These are phyloP conservation scores for Glaucopsyche alexis DNA, from an alignment of 2,888 invertebrate species.

Conservation along the genomic window DNA sequence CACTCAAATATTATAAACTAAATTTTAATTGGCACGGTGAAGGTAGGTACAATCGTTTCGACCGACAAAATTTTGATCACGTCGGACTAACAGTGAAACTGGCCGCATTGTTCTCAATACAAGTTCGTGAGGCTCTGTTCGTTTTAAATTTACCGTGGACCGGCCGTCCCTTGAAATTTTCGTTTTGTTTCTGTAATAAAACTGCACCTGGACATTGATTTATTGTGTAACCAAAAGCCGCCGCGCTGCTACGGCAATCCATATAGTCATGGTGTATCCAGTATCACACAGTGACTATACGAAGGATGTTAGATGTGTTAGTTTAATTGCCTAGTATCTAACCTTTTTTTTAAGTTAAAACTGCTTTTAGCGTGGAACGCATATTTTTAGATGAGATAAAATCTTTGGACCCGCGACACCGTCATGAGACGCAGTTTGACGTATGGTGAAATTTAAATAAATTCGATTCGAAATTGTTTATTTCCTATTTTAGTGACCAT, in stretches of 20 bases:
- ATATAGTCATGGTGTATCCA: neutral
- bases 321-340: neutral
- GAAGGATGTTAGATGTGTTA: neutral
- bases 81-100: constrained; percentile 19
- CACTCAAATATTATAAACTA: neutral
- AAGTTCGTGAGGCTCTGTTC: constrained; percentile 8
- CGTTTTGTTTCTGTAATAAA: constrained; percentile 24
- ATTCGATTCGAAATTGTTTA: too few relatives aligned
- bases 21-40: constrained; percentile 15
- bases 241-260: neutral
- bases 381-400: too few relatives aligned
- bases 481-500: too few relatives aligned
- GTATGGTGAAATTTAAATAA: too few relatives aligned
- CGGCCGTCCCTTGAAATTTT: constrained; percentile 16
- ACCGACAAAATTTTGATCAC: constrained; percentile 1
- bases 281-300: neutral
- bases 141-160: neutral
- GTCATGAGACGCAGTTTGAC: too few relatives aligned
- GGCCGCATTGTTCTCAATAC: neutral
- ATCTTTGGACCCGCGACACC: too few relatives aligned
- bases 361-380: too few relatives aligned
- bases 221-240: constrained; percentile 6
- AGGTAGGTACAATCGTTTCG: neutral
- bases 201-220: constrained; percentile 26
- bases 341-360: too few relatives aligned